Evolutionary conservation across 2,888 invertebrate species (phyloP), one percentile per base, ranked within the genome.

Genomic region (Meandrusa payeni): DNA sequence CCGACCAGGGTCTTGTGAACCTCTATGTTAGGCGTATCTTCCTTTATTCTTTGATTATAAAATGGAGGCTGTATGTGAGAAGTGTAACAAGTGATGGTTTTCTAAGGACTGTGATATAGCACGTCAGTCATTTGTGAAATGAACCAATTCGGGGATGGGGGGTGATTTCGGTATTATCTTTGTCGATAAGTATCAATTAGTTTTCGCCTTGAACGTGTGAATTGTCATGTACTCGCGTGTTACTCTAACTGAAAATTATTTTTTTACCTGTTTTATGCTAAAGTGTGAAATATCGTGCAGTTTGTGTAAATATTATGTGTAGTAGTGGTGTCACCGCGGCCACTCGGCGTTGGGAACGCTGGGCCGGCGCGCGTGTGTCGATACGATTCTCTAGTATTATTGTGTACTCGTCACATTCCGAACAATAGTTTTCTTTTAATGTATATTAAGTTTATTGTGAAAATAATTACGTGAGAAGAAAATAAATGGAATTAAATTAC

Each of bases 341-440:
- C 43, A 54, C 48, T 55, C 60, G 61, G 53, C 55, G 57, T 63
- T n/a, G 54, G 48, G 54, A 61, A 61, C 61, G 62, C 59, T 55
- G 61, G 63, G 60, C 60, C 65, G 55, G 59, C 11, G 12, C n/a
- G 63, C 48, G 51, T 59, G 61, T 54, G 59, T 52, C 48, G 54
- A 62, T 64, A 55, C 59, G 54, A 56, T 55, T 56, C 59, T 51
- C 2, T 58, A 59, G 52, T 73, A 76, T 68, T 69, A 69, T 70
- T 68, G 68, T 69, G 59, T 65, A 69, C 63, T 74, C 63, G 60
- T 71, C 73, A 80, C 81, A 81, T 81, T 81, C 81, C 81, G 66
- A 68, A 59, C 64, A 69, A 59, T 55, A 55, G 51, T 58, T 59
- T 55, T 64, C 55, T 57, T 52, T 54, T 36, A 37, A 51, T 55